These are phyloP conservation scores for Hydropsyche tenuis DNA, from an alignment of 1,140 invertebrate genomes.

Conservation along the genomic window DNA sequence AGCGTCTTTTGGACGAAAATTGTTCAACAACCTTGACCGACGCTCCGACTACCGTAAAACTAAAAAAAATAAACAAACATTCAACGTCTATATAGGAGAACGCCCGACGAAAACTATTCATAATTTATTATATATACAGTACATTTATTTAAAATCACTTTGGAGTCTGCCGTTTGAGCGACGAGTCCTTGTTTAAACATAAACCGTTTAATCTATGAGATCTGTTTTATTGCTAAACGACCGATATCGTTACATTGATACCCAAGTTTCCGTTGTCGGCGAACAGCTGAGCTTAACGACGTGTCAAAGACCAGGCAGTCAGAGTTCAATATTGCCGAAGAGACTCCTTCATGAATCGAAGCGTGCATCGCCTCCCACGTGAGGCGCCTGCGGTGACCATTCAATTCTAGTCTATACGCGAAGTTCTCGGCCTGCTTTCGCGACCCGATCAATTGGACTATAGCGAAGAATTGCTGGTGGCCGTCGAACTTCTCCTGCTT, in stretches of 20 bases:
- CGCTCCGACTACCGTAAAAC: no score
- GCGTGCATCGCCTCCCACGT: constrained; percentile 99
- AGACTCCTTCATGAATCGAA: constrained; percentile 98
- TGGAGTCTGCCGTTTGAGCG: no score
- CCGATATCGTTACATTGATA: constrained; percentile 99
- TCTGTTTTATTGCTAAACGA: constrained; percentile 66
- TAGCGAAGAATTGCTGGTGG: constrained; percentile 99
- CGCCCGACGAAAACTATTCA: no score
- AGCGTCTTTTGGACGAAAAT: no score
- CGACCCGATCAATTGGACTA: constrained; percentile 98
- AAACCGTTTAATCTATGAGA: background rate
- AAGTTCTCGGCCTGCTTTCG: constrained; percentile 99
- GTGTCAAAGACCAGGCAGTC: constrained; percentile 99
- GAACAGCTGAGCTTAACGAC: constrained; percentile 96
- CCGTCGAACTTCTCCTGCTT: constrained; percentile 99
- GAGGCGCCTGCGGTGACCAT: constrained; percentile 89
- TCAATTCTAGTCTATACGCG: constrained; percentile 97
- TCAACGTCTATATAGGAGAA: no score
- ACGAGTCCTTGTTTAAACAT: background rate
- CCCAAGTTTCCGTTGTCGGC: constrained; percentile 99
- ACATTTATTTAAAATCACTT: no score
- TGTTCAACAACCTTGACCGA: no score
- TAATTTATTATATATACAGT: no score
- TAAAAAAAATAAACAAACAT: no score
- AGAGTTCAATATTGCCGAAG: constrained; percentile 96